Percentiles rank a stretch among this genome's conserved stretches.
Conservation (phyloP, 2,888 invertebrate species). For the Dasypolia templi region DNA sequence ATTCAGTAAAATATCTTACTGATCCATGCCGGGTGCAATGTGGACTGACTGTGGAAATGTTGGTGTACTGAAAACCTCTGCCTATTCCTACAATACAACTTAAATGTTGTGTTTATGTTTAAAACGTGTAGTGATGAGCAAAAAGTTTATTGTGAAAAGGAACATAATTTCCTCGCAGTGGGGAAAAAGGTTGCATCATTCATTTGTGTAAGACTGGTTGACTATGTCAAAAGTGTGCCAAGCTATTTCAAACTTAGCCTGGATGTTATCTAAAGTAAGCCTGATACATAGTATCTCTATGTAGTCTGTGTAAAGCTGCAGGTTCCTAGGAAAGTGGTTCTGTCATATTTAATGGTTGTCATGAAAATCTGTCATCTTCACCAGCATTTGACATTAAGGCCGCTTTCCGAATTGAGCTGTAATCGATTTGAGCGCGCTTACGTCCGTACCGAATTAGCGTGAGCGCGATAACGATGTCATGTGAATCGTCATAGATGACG, state of each 20-base stretch:
- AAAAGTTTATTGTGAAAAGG: background rate
- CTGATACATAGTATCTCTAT: too few relatives aligned
- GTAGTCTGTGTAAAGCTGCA: too few relatives aligned
- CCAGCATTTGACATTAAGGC: too few relatives aligned
- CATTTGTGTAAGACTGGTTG: background rate
- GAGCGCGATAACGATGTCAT: too few relatives aligned
- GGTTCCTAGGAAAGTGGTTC: too few relatives aligned
- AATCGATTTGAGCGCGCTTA: too few relatives aligned
- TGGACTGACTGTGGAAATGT: background rate
- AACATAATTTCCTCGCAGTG: background rate
- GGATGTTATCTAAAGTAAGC: too few relatives aligned
- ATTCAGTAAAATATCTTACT: background rate
- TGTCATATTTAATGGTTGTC: too few relatives aligned
- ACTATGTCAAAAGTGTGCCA: background rate
- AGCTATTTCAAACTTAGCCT: background rate
- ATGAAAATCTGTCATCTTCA: too few relatives aligned
- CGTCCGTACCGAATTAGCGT: too few relatives aligned
- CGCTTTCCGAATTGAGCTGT: too few relatives aligned
- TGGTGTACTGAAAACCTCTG: background rate
- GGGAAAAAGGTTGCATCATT: background rate
- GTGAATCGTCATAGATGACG: too few relatives aligned
- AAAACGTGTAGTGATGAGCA: conserved; percentile 1
- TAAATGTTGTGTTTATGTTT: background rate
- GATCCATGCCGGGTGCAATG: background rate
- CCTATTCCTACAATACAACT: conserved; percentile 1